These are phyloP conservation scores for Melangyna quadrimaculata DNA, from an alignment of 2,888 invertebrate species.

Conservation along the genomic window DNA sequence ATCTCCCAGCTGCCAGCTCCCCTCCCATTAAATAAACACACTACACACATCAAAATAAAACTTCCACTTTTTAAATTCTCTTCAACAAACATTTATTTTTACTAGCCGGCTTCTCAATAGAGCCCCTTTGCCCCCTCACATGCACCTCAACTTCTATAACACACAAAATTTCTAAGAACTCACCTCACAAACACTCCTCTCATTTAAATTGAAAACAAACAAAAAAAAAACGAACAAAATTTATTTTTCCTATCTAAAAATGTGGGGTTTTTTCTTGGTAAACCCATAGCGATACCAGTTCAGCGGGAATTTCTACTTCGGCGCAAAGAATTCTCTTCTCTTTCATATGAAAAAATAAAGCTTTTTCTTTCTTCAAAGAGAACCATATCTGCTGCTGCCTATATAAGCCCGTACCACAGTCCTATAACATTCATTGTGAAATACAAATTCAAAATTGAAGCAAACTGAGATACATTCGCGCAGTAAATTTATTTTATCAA, in stretches of 20 bases:
- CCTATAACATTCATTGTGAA: constrained; percentile 79
- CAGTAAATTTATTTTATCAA: constrained; percentile 11
- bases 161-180: constrained; percentile 39
- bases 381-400: constrained; percentile 73
- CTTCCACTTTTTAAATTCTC: no score
- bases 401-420: constrained; percentile 76
- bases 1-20: no score
- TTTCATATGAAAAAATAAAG: constrained; percentile 22
- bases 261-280: constrained; percentile 66
- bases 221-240: neutral
- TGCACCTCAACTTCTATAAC: neutral
- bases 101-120: neutral
- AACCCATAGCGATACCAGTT: constrained; percentile 65
- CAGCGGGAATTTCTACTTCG: constrained; percentile 61
- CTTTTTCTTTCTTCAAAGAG: constrained; percentile 72
- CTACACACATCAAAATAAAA: no score
- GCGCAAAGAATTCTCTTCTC: constrained; percentile 38
- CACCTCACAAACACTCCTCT: constrained; percentile 38
- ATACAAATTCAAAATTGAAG: constrained; percentile 80
- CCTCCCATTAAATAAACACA: no score
- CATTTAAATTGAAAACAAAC: neutral
- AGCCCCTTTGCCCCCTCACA: neutral
- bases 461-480: constrained; percentile 66
- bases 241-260: neutral
- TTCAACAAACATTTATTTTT: neutral